Conservation (phyloP, 1,140 invertebrate species). For the Papilio aristodemus region DNA sequence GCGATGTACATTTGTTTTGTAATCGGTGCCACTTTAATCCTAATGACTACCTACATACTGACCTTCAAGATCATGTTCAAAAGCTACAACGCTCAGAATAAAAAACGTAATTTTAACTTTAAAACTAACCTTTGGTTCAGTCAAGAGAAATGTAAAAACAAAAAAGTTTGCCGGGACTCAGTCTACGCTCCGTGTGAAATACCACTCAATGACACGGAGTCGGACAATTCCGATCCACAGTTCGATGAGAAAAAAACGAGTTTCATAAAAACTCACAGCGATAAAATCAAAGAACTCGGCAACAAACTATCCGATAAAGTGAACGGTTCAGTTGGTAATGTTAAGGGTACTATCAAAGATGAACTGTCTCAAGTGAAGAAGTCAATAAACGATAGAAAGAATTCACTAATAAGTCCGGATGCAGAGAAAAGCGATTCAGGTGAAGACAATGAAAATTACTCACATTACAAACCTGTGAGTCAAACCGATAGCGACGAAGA, state of each 20-base stretch:
- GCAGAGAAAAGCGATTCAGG: constrained; percentile 57
- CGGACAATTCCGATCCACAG: constrained; percentile 49
- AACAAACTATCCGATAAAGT: constrained; percentile 60
- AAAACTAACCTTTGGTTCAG: constrained; percentile 52
- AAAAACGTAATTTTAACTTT: constrained; percentile 48
- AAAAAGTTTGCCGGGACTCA: constrained; percentile 39
- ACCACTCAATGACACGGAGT: constrained; percentile 56
- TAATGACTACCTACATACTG: constrained; percentile 58
- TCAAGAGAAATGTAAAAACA: constrained; percentile 43
- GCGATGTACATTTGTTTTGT: constrained; percentile 83
- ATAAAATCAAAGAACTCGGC: constrained; percentile 65
- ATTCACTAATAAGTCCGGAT: constrained; percentile 49
- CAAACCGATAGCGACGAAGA: constrained; percentile 66
- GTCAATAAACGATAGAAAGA: constrained; percentile 53
- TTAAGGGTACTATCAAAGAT: constrained; percentile 56
- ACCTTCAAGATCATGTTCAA: constrained; percentile 72
- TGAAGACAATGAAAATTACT: constrained; percentile 45
- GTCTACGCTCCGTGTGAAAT: constrained; percentile 72
- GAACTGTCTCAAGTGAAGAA: constrained; percentile 52
- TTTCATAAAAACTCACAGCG: constrained; percentile 57
- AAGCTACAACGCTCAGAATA: constrained; percentile 43
- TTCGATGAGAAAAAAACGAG: constrained; percentile 45
- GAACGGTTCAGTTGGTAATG: constrained; percentile 56
- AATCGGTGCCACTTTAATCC: constrained; percentile 68
- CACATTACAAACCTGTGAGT: constrained; percentile 48